Evolutionary conservation across 2,113 vertebrate genomes (phyloP).

Genomic region (Coracopsis vasa): DNA sequence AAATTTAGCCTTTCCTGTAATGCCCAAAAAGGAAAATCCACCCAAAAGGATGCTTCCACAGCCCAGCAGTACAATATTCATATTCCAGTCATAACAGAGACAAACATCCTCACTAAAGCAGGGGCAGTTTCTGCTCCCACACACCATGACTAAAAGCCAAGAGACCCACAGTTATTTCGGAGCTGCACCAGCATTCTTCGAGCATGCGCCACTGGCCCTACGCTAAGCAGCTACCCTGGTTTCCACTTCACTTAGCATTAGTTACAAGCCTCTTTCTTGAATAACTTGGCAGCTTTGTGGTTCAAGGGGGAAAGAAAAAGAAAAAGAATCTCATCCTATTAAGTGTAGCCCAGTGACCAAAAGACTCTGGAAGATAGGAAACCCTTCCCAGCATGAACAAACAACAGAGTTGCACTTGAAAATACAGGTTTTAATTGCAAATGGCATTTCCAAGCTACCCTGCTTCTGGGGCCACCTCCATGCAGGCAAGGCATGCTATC

Average conservation of each 20-base stretch:
- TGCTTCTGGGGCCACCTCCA: background rate
- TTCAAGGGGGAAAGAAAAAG: background rate
- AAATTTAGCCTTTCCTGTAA: background rate
- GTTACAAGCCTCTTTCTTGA: conserved; percentile 11
- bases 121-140: background rate
- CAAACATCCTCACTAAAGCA: background rate
- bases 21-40: background rate
- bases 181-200: background rate
- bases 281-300: conserved; percentile 5
- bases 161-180: background rate
- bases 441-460: background rate
- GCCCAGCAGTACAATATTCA: background rate
- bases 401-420: conserved; percentile 9
- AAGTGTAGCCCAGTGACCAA: conserved; percentile 3
- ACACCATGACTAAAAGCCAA: background rate
- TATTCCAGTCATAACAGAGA: background rate
- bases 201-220: background rate
- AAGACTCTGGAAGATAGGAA: conserved; percentile 22
- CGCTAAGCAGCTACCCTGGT: background rate
- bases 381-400: conserved; percentile 8
- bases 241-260: conserved; percentile 49
- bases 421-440: conserved; percentile 23
- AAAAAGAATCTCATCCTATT: conserved; percentile 1
- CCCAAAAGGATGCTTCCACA: background rate
- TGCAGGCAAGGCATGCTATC: background rate